phyloP scores from a whole-genome alignment of 2,113 vertebrate species.

The Acrocephalus arundinaceus region DNA sequence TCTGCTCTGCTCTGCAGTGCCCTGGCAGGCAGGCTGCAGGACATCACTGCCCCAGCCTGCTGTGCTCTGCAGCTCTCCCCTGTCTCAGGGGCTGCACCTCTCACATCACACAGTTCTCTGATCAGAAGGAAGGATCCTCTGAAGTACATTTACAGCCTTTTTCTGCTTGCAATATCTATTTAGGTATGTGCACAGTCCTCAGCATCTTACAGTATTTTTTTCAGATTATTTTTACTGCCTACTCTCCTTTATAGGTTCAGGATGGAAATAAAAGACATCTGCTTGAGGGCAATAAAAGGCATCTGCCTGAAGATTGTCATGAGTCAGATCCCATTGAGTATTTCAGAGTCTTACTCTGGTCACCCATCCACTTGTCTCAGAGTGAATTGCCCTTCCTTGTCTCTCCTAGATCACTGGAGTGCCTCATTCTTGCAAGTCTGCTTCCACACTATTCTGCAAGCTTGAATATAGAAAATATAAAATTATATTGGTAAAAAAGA shows the following conservation, averaged over 20 bases:
- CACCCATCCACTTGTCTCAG: neutral
- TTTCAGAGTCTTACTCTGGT: neutral
- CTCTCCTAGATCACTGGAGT: neutral
- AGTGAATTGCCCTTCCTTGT: neutral
- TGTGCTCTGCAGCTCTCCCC: neutral
- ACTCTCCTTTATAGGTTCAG: neutral
- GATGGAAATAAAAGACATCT: neutral
- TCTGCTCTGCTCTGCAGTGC: neutral
- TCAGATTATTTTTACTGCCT: neutral
- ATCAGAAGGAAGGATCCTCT: neutral
- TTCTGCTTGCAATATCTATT: neutral
- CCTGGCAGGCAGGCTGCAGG: neutral
- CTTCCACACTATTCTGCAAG: neutral
- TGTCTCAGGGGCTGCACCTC: neutral
- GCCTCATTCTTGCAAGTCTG: neutral
- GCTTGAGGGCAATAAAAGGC: neutral
- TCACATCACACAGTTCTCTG: neutral
- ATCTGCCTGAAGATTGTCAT: neutral
- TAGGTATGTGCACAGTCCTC: neutral
- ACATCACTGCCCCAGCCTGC: rapidly evolving
- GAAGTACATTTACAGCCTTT: neutral
- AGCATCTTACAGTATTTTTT: neutral
- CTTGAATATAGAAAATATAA: neutral
- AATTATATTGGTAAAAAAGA: neutral
- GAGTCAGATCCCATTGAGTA: neutral